Conservation (phyloP, 2,113 vertebrate genomes). For the Ctenomys sociabilis region DNA sequence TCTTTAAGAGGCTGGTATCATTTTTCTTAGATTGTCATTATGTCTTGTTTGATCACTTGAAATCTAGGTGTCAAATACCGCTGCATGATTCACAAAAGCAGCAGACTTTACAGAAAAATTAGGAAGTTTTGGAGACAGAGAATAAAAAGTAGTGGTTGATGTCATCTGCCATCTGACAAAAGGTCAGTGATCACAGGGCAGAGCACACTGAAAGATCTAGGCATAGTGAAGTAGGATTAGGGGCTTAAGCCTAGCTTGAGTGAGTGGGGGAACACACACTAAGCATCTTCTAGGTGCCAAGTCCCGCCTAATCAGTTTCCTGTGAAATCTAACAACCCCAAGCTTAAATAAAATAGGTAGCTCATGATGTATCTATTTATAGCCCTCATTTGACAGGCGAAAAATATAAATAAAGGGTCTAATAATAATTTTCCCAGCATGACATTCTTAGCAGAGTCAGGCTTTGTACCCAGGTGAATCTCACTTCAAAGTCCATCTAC, state of each 20-base stretch:
- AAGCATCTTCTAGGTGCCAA: not conserved
- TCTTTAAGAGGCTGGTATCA: constrained; percentile 55
- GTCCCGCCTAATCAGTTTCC: not conserved
- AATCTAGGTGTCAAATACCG: constrained; percentile 43
- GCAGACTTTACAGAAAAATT: not conserved
- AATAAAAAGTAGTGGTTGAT: not conserved
- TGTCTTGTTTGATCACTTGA: constrained; percentile 68
- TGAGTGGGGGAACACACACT: not conserved
- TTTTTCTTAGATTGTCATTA: constrained; percentile 76
- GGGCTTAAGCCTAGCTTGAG: not conserved
- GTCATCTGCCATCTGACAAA: not conserved
- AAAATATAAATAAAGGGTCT: constrained; percentile 31
- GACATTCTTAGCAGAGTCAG: constrained; percentile 4
- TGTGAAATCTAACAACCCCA: not conserved
- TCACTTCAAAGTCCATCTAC: not conserved
- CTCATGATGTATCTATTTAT: not conserved
- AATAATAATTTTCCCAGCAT: not conserved
- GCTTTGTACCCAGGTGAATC: not conserved
- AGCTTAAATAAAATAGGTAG: not conserved
- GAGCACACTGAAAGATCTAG: too few relatives aligned
- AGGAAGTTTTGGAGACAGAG: not conserved
- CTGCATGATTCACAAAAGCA: constrained; percentile 7
- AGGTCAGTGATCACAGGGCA: not conserved
- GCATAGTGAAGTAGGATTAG: not conserved
- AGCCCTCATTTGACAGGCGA: not conserved